phyloP scores from a whole-genome alignment of 2,113 vertebrate species.

The Polypterus bichir region DNA sequence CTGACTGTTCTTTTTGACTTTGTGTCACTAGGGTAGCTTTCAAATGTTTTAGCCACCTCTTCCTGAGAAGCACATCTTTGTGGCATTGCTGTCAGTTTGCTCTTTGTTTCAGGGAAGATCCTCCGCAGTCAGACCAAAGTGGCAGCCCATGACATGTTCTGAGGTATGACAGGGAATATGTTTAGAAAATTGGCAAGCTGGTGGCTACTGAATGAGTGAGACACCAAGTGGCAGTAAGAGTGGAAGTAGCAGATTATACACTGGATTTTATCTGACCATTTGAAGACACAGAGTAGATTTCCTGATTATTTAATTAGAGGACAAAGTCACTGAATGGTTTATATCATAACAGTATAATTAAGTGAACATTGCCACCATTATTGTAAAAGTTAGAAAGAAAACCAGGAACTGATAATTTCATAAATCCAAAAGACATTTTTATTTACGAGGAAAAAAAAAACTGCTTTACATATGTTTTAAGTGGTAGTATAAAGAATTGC shows the following conservation, averaged over 20 bases:
- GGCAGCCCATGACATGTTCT: conserved; percentile 80
- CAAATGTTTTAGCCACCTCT: conserved; percentile 67
- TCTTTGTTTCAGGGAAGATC: conserved; percentile 59
- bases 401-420: too few relatives aligned
- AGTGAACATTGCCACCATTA: too few relatives aligned
- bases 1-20: conserved; percentile 80
- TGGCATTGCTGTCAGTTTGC: conserved; percentile 86
- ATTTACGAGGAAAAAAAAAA: too few relatives aligned
- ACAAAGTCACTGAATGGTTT: too few relatives aligned
- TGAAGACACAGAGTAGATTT: too few relatives aligned
- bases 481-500: too few relatives aligned
- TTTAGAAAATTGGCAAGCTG: conserved; percentile 80
- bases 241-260: not conserved
- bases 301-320: too few relatives aligned
- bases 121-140: conserved; percentile 63
- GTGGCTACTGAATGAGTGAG: conserved; percentile 63
- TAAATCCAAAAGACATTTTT: too few relatives aligned
- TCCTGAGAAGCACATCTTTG: conserved; percentile 74
- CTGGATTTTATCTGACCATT: too few relatives aligned
- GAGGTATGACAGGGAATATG: conserved; percentile 80
- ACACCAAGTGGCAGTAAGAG: conserved; percentile 28
- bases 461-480: too few relatives aligned
- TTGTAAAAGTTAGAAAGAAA: too few relatives aligned
- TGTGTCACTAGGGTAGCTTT: conserved; percentile 63
- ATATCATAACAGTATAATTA: too few relatives aligned